Base-by-base conservation (phyloP, 2,113 vertebrate species). In the Sinocyclocheilus maitianheensis region DNA sequence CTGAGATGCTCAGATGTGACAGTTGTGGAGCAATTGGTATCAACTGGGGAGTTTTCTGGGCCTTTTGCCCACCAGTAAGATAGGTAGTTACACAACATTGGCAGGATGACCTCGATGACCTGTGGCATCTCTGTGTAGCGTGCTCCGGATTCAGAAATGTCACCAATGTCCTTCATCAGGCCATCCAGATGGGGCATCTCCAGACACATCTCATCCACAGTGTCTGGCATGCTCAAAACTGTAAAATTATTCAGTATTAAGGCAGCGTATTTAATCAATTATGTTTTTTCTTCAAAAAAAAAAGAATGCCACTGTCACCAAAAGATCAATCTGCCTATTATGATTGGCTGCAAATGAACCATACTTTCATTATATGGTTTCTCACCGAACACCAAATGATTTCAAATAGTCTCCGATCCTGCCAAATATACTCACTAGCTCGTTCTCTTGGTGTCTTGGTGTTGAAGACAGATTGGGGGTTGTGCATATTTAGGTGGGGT, bases 61-160 rank as follows among this genome's bases (percentile, higher is more conserved):
- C 98, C 98, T 91, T 94, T 95, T 90, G 96, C 97, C 98, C 98
- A 99, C 98, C 98, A 99, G 91, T 97, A 97, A 48, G 97, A 99
- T 81, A 99, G 94, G 86, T 99, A 99, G 93, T 97, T 99, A 92
- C 98, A 99, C 60, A 99, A 93, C 98, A 99, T 97, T 82, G 98
- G 98, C 80, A 99, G 92, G 82, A 97, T 93, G 84, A 99, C 98
- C 88, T 99, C 98, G 60, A 99, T 99, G 86, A 99, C 95, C 74
- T 99, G 97, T 2, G 98, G 97, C 97, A 99, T 98, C 93, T 99
- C 98, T 0, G 95, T 96, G 89, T 99, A 99, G 63, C 97, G 96
- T 78, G 98, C 97, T n/a, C 98, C 98, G 12, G 97, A 96, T 89
- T 98, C 97, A 0, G 98, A 96, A 91, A 98, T 95, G 26, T 96